phyloP scores from a whole-genome alignment of 2,797 vertebrate species.

The Leptodactylus fallax region DNA sequence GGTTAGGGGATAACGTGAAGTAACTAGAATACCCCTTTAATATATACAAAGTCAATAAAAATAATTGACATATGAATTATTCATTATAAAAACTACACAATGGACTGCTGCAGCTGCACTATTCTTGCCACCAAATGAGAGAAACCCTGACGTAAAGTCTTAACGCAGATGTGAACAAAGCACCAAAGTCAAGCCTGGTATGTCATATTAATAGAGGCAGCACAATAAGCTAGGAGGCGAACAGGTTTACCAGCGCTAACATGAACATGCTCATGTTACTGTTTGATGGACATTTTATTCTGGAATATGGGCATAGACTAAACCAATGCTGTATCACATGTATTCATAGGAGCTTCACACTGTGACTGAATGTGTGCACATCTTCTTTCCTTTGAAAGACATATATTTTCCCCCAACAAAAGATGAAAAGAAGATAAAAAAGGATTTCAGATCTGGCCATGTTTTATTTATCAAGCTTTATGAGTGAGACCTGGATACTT shows the following conservation, averaged over 20 bases:
- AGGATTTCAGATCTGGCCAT: conserved; percentile 9
- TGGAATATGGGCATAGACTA: background rate
- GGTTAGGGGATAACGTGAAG: too few relatives aligned
- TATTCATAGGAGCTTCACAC: background rate
- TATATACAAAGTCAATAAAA: too few relatives aligned
- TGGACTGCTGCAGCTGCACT: too few relatives aligned
- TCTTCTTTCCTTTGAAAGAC: background rate
- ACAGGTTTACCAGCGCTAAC: background rate
- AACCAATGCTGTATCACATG: background rate
- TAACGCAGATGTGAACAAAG: too few relatives aligned
- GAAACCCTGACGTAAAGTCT: too few relatives aligned
- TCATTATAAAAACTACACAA: too few relatives aligned
- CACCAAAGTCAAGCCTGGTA: too few relatives aligned
- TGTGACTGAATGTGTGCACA: background rate
- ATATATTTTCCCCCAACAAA: background rate
- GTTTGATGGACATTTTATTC: background rate
- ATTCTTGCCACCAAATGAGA: too few relatives aligned
- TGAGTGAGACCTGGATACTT: background rate
- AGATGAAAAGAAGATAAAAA: conserved; percentile 3
- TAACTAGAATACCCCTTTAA: too few relatives aligned
- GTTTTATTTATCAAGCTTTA: conserved; percentile 15
- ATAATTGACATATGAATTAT: too few relatives aligned
- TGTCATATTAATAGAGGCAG: too few relatives aligned
- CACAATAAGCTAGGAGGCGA: too few relatives aligned
- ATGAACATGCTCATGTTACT: background rate